phyloP scores from a whole-genome alignment of 2,113 vertebrate species.

The Chrysochloris asiatica region DNA sequence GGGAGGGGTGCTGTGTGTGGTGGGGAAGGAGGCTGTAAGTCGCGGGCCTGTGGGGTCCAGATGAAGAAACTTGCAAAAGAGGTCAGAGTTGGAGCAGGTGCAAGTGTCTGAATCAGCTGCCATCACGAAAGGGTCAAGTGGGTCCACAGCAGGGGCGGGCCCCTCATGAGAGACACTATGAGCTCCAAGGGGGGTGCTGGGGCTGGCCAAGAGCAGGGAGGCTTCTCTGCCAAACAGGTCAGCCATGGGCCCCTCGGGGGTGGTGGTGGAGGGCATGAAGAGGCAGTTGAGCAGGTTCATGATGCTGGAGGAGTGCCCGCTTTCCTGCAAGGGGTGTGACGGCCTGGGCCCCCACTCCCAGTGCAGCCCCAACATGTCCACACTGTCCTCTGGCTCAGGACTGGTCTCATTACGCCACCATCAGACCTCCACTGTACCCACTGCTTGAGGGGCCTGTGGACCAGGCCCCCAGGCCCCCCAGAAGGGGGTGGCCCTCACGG shows the following conservation, averaged over 20 bases:
- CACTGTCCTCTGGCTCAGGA: conserved; percentile 82
- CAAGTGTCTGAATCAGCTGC: conserved; percentile 77
- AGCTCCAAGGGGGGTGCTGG: conserved; percentile 31
- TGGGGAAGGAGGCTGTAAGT: conserved; percentile 73
- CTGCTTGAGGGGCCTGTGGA: conserved; percentile 87
- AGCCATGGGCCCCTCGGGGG: conserved; percentile 67
- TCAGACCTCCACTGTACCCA: conserved; percentile 91
- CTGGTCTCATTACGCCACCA: no score
- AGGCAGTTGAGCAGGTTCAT: conserved; percentile 92
- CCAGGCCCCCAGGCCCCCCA: conserved; percentile 76
- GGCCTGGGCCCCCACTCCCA: conserved; percentile 75
- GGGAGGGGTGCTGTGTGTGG: conserved; percentile 79
- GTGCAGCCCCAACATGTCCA: conserved; percentile 94
- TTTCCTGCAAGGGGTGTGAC: conserved; percentile 50
- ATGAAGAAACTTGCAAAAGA: conserved; percentile 90
- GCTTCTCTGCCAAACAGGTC: conserved; percentile 84
- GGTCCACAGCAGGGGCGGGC: conserved; percentile 80
- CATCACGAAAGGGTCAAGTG: conserved; percentile 92
- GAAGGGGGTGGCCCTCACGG: conserved; percentile 67
- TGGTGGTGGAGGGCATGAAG: conserved; percentile 81
- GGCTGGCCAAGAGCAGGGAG: conserved; percentile 88
- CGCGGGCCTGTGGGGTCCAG: conserved; percentile 77
- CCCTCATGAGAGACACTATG: background rate
- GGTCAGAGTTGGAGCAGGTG: conserved; percentile 84
- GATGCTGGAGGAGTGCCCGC: conserved; percentile 89